Conservation (phyloP, 2,888 invertebrate species). For the Strigamia transsilvanica region DNA sequence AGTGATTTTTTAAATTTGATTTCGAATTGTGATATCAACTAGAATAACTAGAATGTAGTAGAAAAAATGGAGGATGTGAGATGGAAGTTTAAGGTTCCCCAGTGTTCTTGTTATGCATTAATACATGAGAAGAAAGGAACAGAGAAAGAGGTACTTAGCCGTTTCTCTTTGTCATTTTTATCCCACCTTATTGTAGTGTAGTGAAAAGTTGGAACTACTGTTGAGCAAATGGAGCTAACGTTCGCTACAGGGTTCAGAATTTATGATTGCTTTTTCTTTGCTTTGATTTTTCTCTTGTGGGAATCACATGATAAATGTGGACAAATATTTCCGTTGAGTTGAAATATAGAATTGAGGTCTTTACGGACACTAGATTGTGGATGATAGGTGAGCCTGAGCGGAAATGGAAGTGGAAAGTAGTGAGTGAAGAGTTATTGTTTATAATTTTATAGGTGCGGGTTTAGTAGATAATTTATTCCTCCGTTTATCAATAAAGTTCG, state of each 20-base stretch:
- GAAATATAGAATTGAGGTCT: neutral
- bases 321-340: slow-evolving; percentile 17
- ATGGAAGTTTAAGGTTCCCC: neutral
- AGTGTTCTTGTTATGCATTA: slow-evolving; percentile 9
- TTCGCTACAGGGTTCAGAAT: neutral
- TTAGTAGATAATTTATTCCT: neutral
- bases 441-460: neutral
- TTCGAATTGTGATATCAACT: neutral
- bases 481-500: neutral
- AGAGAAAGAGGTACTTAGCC: neutral
- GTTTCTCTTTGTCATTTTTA: neutral
- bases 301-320: slow-evolving; percentile 24
- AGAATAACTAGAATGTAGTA: neutral
- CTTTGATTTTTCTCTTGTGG: slow-evolving; percentile 12
- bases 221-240: slow-evolving; percentile 20
- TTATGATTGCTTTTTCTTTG: slow-evolving; percentile 30
- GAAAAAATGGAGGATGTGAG: neutral
- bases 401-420: neutral
- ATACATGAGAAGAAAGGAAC: slow-evolving; percentile 1
- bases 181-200: neutral
- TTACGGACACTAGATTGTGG: neutral
- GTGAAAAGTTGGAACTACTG: slow-evolving; percentile 6
- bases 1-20: slow-evolving; percentile 22
- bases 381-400: neutral
- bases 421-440: neutral